Evolutionary conservation across 2,797 vertebrate species (phyloP).

Genomic region (Phaenicophaeus curvirostris): DNA sequence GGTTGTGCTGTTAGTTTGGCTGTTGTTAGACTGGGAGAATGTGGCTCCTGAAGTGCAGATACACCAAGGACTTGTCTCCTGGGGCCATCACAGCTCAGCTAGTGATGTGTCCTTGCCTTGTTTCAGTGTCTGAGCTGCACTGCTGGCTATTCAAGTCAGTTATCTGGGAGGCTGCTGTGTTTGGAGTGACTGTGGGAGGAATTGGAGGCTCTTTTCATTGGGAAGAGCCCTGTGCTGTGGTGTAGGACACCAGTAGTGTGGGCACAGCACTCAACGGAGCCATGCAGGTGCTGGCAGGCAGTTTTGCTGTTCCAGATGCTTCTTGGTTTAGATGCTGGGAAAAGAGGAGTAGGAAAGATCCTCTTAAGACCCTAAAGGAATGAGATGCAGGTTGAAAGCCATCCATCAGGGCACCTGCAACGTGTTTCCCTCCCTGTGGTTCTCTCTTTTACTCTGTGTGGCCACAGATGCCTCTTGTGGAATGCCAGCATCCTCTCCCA

Average conservation of each 20-base stretch:
- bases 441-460: neutral
- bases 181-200: neutral
- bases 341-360: neutral
- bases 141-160: fast-evolving
- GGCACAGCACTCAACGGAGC: neutral
- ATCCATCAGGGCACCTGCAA: neutral
- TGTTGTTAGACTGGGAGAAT: neutral
- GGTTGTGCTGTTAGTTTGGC: neutral
- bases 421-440: fast-evolving
- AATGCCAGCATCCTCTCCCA: neutral
- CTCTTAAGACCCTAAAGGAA: neutral
- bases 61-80: neutral
- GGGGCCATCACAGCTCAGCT: neutral
- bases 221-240: neutral
- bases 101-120: neutral
- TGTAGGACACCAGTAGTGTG: neutral
- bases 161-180: neutral
- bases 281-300: fast-evolving
- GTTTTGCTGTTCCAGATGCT: neutral
- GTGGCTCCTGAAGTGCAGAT: neutral
- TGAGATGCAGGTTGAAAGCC: neutral
- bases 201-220: fast-evolving
- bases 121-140: neutral
- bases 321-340: neutral
- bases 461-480: neutral